Evolutionary conservation across 2,113 vertebrate genomes (phyloP).

Genomic region (Platysteira castanea): DNA sequence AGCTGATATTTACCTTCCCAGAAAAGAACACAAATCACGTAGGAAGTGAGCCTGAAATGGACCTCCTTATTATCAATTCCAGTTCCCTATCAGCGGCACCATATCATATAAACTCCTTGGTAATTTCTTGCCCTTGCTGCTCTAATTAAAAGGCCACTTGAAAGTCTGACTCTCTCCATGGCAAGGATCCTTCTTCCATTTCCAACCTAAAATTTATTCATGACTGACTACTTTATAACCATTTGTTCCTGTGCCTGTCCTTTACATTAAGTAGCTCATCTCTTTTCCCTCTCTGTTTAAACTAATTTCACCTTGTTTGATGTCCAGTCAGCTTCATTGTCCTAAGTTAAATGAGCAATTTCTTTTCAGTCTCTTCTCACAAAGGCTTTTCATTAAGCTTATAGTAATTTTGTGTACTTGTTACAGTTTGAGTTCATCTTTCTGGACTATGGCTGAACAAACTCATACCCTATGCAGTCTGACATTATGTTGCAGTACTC

Average conservation of each 20-base stretch:
- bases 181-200: neutral
- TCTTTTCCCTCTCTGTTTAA: neutral
- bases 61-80: neutral
- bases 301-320: neutral
- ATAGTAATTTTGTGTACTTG: neutral
- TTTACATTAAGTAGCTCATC: neutral
- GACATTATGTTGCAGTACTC: neutral
- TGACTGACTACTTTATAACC: neutral
- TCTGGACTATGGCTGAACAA: neutral
- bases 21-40: neutral
- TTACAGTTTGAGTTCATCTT: neutral
- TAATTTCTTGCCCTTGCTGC: neutral
- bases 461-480: neutral
- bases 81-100: neutral
- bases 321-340: neutral
- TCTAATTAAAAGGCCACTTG: neutral
- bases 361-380: neutral
- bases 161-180: neutral
- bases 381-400: neutral
- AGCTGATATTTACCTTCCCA: neutral
- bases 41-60: neutral
- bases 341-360: neutral
- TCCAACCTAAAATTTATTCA: neutral
- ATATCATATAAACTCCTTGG: neutral
- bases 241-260: neutral